Evolutionary conservation across 2,888 invertebrate species (phyloP).

Genomic region (Lithophane ornitopus): DNA sequence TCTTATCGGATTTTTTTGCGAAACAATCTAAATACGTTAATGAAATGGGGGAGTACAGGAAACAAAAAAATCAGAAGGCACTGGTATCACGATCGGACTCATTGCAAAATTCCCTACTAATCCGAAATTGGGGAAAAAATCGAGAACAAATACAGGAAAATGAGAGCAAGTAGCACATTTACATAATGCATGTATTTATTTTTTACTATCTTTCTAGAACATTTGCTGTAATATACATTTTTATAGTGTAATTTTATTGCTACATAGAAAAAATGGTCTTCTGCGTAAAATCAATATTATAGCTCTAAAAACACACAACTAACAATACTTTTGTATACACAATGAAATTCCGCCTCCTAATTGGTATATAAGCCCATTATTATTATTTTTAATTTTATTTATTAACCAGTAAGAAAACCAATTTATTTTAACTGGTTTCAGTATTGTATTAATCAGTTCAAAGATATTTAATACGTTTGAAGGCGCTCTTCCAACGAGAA

Average conservation of each 20-base stretch:
- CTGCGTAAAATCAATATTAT: not conserved
- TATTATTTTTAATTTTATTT: slow-evolving; percentile 1
- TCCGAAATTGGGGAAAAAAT: slow-evolving; percentile 45
- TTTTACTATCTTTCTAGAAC: slow-evolving; percentile 16
- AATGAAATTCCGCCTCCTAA: not conserved
- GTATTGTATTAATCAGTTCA: slow-evolving; percentile 20
- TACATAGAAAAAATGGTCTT: not conserved
- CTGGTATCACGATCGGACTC: slow-evolving; percentile 19
- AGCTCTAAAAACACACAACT: not conserved
- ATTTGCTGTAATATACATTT: not conserved
- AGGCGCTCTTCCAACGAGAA: slow-evolving; percentile 27
- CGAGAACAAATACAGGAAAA: slow-evolving; percentile 46
- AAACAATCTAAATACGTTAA: slow-evolving; percentile 41
- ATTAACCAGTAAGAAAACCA: slow-evolving; percentile 12
- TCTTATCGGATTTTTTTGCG: slow-evolving; percentile 24
- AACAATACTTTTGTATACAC: not conserved
- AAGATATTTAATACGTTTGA: slow-evolving; percentile 37
- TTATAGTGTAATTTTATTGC: not conserved
- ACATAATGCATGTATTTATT: slow-evolving; percentile 24
- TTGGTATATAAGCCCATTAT: not conserved
- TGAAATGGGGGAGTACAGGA: slow-evolving; percentile 23
- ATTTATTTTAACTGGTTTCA: slow-evolving; percentile 28
- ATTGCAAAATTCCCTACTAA: slow-evolving; percentile 46
- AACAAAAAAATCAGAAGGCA: slow-evolving; percentile 26
- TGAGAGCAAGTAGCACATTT: slow-evolving; percentile 36